These are phyloP conservation scores for Xestia rhomboidea DNA, from an alignment of 2,888 invertebrate genomes.

Conservation along the genomic window DNA sequence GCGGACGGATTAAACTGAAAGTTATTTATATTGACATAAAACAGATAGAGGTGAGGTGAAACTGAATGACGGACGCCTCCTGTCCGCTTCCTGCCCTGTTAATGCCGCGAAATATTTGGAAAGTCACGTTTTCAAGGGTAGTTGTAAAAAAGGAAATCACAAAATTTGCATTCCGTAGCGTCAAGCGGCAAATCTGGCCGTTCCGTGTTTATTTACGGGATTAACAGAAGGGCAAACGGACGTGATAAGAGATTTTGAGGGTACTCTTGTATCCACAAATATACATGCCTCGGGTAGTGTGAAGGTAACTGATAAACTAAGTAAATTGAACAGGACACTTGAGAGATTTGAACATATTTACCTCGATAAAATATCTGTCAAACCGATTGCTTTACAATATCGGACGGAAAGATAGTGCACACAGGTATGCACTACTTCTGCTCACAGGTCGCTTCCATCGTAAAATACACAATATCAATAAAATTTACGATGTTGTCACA, in stretches of 20 bases:
- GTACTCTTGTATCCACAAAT: constrained; percentile 55
- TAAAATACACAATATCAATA: constrained; percentile 27
- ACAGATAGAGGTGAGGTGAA: constrained; percentile 66
- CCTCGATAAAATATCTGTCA: constrained; percentile 34
- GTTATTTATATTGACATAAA: constrained; percentile 59
- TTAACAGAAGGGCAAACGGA: constrained; percentile 76
- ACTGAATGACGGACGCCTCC: constrained; percentile 57
- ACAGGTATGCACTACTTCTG: constrained; percentile 5
- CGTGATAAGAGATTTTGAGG: constrained; percentile 69
- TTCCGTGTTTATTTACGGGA: constrained; percentile 80
- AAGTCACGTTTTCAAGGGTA: constrained; percentile 81
- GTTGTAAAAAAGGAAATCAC: constrained; percentile 74
- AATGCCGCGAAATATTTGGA: constrained; percentile 71
- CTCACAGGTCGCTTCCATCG: background rate
- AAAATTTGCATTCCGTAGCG: constrained; percentile 71
- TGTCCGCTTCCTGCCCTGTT: constrained; percentile 72
- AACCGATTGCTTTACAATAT: constrained; percentile 10
- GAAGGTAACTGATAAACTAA: constrained; percentile 66
- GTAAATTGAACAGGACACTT: constrained; percentile 55
- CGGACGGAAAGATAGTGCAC: background rate
- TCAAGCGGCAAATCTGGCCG: constrained; percentile 48
- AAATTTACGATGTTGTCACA: constrained; percentile 39
- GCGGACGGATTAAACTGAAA: constrained; percentile 63
- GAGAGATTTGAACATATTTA: constrained; percentile 35
- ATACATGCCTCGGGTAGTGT: constrained; percentile 44